Percentiles rank a stretch among this genome's conserved stretches.
These are phyloP conservation scores for Apotomis capreana DNA, from an alignment of 2,888 invertebrate genomes.

Conservation along the genomic window DNA sequence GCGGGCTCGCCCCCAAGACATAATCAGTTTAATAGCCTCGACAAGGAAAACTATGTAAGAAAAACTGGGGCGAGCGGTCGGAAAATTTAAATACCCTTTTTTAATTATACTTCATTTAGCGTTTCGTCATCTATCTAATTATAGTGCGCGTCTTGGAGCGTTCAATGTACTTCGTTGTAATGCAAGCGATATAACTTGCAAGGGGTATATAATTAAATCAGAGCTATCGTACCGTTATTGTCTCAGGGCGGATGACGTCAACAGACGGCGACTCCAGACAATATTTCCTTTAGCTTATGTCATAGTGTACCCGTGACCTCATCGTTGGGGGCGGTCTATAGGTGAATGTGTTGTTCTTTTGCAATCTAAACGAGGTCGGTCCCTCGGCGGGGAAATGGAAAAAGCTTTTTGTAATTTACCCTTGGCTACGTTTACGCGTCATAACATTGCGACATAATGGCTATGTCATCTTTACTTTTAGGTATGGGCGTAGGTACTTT, in stretches of 20 bases:
- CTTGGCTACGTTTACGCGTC: conserved; percentile 52
- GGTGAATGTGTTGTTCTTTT: conserved; percentile 59
- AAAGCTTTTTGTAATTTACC: conserved; percentile 69
- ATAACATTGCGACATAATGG: conserved; percentile 55
- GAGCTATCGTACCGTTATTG: conserved; percentile 10
- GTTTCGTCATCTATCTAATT: not conserved
- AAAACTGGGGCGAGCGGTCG: conserved; percentile 12
- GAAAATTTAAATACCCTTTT: conserved; percentile 38
- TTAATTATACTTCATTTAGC: conserved; percentile 42
- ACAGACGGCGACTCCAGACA: conserved; percentile 34
- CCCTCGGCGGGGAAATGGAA: conserved; percentile 59
- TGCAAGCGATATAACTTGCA: not conserved
- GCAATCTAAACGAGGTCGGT: conserved; percentile 67
- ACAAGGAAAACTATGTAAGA: conserved; percentile 56
- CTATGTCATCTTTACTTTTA: conserved; percentile 50
- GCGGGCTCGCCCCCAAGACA: conserved; percentile 58
- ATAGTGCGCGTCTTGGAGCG: not conserved
- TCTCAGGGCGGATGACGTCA: conserved; percentile 33
- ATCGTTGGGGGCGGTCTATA: conserved; percentile 53
- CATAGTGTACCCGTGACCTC: conserved; percentile 57
- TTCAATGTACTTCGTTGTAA: not conserved
- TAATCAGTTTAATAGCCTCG: conserved; percentile 67
- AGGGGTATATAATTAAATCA: conserved; percentile 7
- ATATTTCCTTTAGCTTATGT: conserved; percentile 48
- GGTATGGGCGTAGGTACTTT: conserved; percentile 33